Base-by-base conservation (phyloP, 2,888 invertebrate species). In the Tachina fera region DNA sequence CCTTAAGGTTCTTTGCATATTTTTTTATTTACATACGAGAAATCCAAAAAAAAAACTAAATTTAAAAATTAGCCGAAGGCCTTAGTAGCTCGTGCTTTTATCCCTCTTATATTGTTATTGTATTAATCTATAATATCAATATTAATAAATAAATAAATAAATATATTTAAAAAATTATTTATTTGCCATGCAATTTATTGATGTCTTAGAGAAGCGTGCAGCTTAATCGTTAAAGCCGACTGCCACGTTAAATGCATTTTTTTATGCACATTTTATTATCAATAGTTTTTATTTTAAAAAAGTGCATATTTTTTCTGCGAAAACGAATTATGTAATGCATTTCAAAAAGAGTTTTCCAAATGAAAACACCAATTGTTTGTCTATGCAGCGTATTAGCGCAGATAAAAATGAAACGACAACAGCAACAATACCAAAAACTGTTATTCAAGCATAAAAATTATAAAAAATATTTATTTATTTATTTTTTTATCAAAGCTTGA, bases 321-420 rank as follows among this genome's bases (percentile, higher is more conserved):
- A 78, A 75, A 68, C 49, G 56, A 31, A 1, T n/a, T 31, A 31
- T 31, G 31, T 49, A 51, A 74, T 60, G 49, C 47, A 49, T 56
- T 76, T 61, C 49, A 71, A 76, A 76, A 71, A 58, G 63, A 71
- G 67, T 68, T 78, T 83, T 83, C 83, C 83, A 83, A 78, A 67
- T 74, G 83, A 83, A 83, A 78, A 72, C 83, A 83, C 67, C 72
- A 78, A 74, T 72, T 79, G 79, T 79, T 60, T 51, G 70, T 67
- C 58, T 72, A 60, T 72, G 74, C 60, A 51, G 47, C 61, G 60
- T 39, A 61, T 56, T 63, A 63, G 49, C 19, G 3, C 43, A 49
- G 60, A 80, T 68, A 75, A 68, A 45, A 60, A 63, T 39, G 5
- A 68, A 11, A 45, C n/a, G n/a, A 47, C 47, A 31, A 45, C 56